Conservation (phyloP, 2,113 vertebrate species). For the Amblyornis subalaris region DNA sequence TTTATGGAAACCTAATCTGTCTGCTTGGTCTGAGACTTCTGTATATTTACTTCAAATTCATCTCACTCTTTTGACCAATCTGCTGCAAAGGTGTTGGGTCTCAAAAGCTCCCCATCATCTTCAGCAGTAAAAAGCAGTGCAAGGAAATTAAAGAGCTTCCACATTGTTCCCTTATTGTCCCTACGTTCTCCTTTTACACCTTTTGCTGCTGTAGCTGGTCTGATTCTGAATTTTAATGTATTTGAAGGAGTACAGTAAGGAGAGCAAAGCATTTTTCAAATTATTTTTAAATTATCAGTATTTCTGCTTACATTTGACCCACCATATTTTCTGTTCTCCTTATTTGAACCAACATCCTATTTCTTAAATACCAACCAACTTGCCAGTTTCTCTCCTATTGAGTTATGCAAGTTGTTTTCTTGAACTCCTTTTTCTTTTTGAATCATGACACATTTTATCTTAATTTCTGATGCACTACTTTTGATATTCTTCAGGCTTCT, state of each 20-base stretch:
- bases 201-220: background rate
- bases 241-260: background rate
- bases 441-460: background rate
- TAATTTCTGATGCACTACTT: background rate
- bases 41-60: background rate
- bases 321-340: background rate
- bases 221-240: background rate
- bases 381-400: background rate
- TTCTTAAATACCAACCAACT: background rate
- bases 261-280: background rate
- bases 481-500: background rate
- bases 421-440: background rate
- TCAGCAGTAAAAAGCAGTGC: background rate
- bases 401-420: background rate
- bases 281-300: background rate
- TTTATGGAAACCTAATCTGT: background rate
- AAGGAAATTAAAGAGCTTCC: background rate
- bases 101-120: background rate
- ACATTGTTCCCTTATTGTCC: background rate
- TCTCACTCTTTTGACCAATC: background rate
- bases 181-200: background rate
- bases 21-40: background rate
- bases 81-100: background rate
- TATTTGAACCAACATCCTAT: background rate
- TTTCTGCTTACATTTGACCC: background rate